phyloP scores from a whole-genome alignment of 2,113 vertebrate species.

The Oncorhynchus tshawytscha region DNA sequence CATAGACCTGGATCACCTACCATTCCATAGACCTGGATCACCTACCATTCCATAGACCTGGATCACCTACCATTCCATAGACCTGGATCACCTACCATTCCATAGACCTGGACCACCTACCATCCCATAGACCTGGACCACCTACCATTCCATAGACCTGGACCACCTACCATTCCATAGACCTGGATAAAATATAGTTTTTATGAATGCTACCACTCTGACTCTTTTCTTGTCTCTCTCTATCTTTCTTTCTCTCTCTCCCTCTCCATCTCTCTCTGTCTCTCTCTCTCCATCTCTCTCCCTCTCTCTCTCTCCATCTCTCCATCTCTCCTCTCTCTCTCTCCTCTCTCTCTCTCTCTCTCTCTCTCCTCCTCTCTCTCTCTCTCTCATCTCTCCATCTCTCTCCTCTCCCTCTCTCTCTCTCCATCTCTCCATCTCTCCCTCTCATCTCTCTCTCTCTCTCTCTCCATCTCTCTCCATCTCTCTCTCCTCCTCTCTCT shows the following conservation, averaged over 20 bases:
- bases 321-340: no score
- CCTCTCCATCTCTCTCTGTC: no score
- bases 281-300: accelerated
- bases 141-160: no score
- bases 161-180: no score
- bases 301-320: background rate
- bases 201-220: constrained; percentile 8
- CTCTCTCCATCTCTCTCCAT: background rate
- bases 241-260: accelerated
- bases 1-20: background rate
- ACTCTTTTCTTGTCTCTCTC: background rate
- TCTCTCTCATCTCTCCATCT: background rate
- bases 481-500: background rate
- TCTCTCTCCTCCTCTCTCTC: no score
- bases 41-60: background rate
- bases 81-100: background rate
- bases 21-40: background rate
- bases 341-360: no score
- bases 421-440: background rate
- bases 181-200: background rate
- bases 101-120: no score
- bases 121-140: no score
- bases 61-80: background rate
- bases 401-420: background rate
- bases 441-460: no score